These are phyloP conservation scores for Chromoteleia sp. DNA, from an alignment of 2,888 invertebrate genomes.

Conservation along the genomic window DNA sequence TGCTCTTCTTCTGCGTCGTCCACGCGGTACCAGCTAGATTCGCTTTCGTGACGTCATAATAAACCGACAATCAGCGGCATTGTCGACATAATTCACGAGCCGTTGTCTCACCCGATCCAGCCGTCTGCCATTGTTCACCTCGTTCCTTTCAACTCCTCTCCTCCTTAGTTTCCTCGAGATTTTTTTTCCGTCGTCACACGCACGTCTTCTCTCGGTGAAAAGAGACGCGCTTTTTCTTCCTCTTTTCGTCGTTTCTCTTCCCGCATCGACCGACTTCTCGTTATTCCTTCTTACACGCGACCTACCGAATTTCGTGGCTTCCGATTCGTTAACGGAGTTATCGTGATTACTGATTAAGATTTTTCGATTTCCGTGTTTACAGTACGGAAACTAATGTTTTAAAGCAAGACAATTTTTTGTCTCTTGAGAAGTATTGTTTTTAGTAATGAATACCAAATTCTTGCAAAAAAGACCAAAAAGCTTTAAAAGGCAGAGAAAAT, in stretches of 20 bases:
- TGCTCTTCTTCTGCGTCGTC: slow-evolving; percentile 76
- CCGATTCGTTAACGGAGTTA: neutral
- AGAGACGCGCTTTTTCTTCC: slow-evolving; percentile 19
- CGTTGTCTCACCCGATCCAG: slow-evolving; percentile 81
- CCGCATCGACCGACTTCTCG: neutral
- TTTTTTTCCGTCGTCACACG: slow-evolving; percentile 36
- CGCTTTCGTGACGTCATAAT: slow-evolving; percentile 84
- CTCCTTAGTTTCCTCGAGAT: slow-evolving; percentile 64
- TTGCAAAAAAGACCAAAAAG: too few relatives aligned
- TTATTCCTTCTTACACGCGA: neutral
- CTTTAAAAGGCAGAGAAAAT: too few relatives aligned
- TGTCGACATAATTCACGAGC: slow-evolving; percentile 84
- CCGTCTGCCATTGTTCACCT: slow-evolving; percentile 75
- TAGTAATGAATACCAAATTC: too few relatives aligned
- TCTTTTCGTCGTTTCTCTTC: slow-evolving; percentile 20
- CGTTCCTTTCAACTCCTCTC: slow-evolving; percentile 73
- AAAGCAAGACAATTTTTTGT: too few relatives aligned
- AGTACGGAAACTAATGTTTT: neutral
- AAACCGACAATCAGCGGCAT: slow-evolving; percentile 84
- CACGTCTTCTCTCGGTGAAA: slow-evolving; percentile 25
- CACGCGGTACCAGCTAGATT: slow-evolving; percentile 81
- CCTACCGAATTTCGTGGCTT: neutral
- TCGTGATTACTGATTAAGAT: neutral
- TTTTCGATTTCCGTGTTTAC: neutral
- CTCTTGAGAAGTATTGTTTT: too few relatives aligned